Conservation (phyloP, 2,113 vertebrate species). For the Halcyon senegalensis region DNA sequence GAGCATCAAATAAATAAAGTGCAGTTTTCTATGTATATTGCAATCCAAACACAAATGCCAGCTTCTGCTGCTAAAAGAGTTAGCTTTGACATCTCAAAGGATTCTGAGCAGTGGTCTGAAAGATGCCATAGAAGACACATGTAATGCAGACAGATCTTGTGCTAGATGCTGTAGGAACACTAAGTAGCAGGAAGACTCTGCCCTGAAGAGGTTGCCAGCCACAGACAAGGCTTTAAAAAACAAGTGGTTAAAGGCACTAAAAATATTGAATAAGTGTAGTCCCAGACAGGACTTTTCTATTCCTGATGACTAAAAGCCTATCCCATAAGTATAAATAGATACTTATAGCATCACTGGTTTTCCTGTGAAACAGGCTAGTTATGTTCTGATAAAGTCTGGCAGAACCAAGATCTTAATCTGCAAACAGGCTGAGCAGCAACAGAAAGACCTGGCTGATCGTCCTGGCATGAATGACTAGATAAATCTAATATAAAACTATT, state of each 20-base stretch:
- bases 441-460: background rate
- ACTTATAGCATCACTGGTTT: background rate
- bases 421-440: background rate
- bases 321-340: background rate
- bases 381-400: background rate
- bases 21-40: background rate
- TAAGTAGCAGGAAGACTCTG: background rate
- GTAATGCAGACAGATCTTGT: background rate
- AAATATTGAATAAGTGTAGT: background rate
- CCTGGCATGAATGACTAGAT: background rate
- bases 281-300: background rate
- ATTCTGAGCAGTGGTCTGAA: background rate
- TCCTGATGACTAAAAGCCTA: background rate
- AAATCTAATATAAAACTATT: background rate
- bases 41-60: background rate
- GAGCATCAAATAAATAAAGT: background rate
- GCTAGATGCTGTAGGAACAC: background rate
- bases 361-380: background rate
- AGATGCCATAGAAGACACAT: background rate
- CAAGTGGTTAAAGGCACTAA: background rate
- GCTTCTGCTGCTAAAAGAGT: background rate
- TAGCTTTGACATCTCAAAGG: background rate
- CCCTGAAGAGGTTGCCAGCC: background rate
- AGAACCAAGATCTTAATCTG: background rate
- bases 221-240: background rate